Base-by-base conservation (phyloP, 92 coral and sea anemone species). In the Umimayanthus chanpuru region DNA sequence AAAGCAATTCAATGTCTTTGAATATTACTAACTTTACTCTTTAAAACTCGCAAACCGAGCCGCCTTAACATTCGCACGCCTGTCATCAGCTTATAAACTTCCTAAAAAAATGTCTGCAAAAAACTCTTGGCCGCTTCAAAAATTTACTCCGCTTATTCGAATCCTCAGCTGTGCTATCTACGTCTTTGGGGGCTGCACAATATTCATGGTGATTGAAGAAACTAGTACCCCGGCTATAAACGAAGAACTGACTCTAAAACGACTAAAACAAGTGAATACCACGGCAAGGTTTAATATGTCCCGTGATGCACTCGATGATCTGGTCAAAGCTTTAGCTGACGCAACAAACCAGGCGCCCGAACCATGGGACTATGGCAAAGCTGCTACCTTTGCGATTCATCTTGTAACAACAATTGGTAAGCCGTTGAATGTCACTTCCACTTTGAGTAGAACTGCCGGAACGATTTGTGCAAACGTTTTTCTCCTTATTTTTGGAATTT, bases 331-430 rank as follows among this genome's bases (percentile, higher is more conserved):
- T 43, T 25, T 77, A 25, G 25, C 25, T 23, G 58, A 77, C 6
- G 81, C 81, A 25, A 40, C 81, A 40, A 44, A 26, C 10, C 28
- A 16, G n/a, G 61, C 43, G 14, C 81, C 81, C 16, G 81, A 77
- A 16, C 81, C 81, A 23, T 77, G 81, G 81, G 58, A 39, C 55
- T 77, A 77, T n/a, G 3, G 58, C 30, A 40, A 77, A 43, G 81
- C 81, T 12, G 81, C 81, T 39, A 2, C 56, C 81, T 77, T 77
- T 47, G 81, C 81, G 32, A 77, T 77, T 77, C 81, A 77, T n/a
- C 81, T 77, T 12, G 81, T 44, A 44, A 44, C 49, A 44, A 44
- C 64, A 56, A 56, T 56, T 56, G 67, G 67, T 61, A 61, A 61
- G 67, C 16, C 20, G 11, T 5, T 61, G 10, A 50, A 3, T 9